Conservation (phyloP, 2,797 vertebrate species). For the Halcyon leucocephala region DNA sequence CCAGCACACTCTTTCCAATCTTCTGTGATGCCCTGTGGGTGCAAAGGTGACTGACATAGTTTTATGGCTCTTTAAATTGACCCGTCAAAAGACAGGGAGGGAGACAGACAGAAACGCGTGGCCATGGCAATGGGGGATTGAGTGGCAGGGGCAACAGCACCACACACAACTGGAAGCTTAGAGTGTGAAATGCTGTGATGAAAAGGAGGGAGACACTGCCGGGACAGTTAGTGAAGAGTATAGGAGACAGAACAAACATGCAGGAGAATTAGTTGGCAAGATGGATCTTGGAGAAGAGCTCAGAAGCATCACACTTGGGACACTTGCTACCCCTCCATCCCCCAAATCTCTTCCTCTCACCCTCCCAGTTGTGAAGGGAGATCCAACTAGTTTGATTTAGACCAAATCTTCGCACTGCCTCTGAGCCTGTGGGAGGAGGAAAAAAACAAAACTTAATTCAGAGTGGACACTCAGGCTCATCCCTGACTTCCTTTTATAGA, state of each 20-base stretch:
- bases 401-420: conserved; percentile 98
- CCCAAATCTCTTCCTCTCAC: conserved; percentile 54
- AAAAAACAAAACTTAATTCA: neutral
- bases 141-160: neutral
- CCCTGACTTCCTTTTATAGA: neutral
- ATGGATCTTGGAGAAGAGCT: neutral
- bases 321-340: neutral
- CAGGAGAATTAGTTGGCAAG: conserved; percentile 14
- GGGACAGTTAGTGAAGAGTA: neutral
- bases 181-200: conserved; percentile 11
- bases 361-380: conserved; percentile 42
- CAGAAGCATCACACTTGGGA: conserved; percentile 26
- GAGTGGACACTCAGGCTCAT: neutral
- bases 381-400: conserved; percentile 91
- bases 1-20: conserved; percentile 11
- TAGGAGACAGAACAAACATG: conserved; percentile 21
- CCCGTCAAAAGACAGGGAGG: conserved; percentile 14
- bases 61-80: conserved; percentile 39
- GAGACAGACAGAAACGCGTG: neutral
- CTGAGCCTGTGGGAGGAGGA: conserved; percentile 83
- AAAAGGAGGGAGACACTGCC: conserved; percentile 9
- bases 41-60: conserved; percentile 18
- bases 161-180: neutral
- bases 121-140: fast-evolving
- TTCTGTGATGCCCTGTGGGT: conserved; percentile 23